Evolutionary conservation across 1,140 invertebrate species (phyloP).

Genomic region (Drosophila paulistorum): DNA sequence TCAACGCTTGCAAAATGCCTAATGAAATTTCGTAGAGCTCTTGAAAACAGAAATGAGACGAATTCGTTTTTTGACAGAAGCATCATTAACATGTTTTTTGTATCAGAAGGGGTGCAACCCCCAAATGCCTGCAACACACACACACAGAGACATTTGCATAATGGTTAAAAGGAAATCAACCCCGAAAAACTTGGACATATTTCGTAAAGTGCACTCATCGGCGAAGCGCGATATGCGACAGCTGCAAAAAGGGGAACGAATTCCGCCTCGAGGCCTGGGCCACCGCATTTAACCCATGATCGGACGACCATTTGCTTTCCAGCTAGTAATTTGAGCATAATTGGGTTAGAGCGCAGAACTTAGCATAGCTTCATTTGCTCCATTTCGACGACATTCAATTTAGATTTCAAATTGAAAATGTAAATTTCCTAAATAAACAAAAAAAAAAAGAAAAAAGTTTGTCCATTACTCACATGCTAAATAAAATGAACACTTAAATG

Average conservation of each 20-base stretch:
- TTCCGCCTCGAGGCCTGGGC: conserved; percentile 8
- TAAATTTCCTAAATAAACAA: conserved; percentile 31
- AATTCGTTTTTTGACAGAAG: conserved; percentile 14
- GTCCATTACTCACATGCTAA: conserved; percentile 16
- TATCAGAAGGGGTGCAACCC: conserved; percentile 18
- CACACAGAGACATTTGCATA: conserved; percentile 8
- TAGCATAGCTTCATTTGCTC: conserved; percentile 24
- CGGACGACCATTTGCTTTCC: conserved; percentile 10
- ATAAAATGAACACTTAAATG: conserved; percentile 51
- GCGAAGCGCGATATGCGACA: conserved; percentile 16
- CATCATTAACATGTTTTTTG: conserved; percentile 12
- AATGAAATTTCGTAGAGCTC: conserved; percentile 17
- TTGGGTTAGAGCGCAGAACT: conserved; percentile 39
- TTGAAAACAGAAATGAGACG: conserved; percentile 18
- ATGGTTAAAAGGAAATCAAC: not conserved
- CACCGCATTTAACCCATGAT: conserved; percentile 46
- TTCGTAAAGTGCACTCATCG: conserved; percentile 22
- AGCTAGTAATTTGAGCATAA: conserved; percentile 44
- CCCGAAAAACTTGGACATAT: conserved; percentile 15
- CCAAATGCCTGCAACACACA: not conserved
- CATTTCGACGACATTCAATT: conserved; percentile 22
- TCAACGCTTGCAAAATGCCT: conserved; percentile 8
- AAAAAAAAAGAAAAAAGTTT: conserved; percentile 12
- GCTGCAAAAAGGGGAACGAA: conserved; percentile 14
- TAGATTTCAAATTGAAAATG: conserved; percentile 47